Evolutionary conservation across 2,113 vertebrate genomes (phyloP), one percentile per base, ranked within the genome.

Genomic region (Bufo bufo): DNA sequence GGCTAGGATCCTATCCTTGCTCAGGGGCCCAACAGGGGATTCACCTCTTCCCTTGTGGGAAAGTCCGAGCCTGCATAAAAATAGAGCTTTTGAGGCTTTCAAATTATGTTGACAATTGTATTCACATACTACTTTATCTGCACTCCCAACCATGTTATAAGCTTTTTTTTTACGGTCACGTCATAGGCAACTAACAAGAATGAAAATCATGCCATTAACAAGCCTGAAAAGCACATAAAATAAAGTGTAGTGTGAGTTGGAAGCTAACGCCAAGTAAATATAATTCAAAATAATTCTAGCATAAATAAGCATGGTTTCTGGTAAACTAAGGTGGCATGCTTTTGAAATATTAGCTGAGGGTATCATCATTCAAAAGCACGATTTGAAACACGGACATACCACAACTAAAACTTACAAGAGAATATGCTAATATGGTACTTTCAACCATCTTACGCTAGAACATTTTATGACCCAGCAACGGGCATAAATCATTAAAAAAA

Each of bases 261-360:
- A 54, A 84, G 65, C 47, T 84, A 84, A 84, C 71, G 71, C 82
- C 71, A 54, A 71, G 65, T 84, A 84, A 81, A 71, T 84, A 84
- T 71, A 69, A 84, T 84, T 84, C 63, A 86, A 78, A 52, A 52
- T 86, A 61, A 66, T 79, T 86, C 59, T 79, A 52, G 85, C 72
- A 86, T 86, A 86, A 86, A 78, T 86, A 86, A 86, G 61, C 75
- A 79, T 78, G 75, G 75, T 66, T 86, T 86, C 45, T 43, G 65
- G 85, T 78, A 59, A 86, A 52, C 74, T 65, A 77, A 66, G 75
- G 66, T 86, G 85, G 43, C 85, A 66, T 86, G 74, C 75, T 79
- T 85, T 63, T 86, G 85, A 86, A 86, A 86, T 86, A 86, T 86
- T 86, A 78, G 85, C 75, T 54, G 49, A 52, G 59, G 33, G 85